A percentile compares a stretch with the other conserved stretches of the same genome.
Evolutionary conservation across 2,888 invertebrate species (phyloP).

Genomic region (Chorisops tibialis): DNA sequence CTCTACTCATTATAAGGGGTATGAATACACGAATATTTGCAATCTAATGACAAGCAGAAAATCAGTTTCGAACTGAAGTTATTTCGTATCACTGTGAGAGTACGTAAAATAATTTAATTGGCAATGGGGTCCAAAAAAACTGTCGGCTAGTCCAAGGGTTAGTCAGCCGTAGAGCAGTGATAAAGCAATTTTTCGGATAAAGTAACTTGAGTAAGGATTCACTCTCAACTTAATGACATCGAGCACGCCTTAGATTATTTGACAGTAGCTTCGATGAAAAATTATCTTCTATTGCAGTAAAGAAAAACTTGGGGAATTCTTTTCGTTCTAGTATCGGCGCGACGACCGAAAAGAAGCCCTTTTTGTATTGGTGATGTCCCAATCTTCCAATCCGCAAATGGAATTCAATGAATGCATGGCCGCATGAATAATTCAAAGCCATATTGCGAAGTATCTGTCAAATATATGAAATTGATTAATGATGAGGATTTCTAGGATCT

Average conservation of each 20-base stretch:
- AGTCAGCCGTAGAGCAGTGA: not conserved
- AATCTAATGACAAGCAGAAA: too few species aligned
- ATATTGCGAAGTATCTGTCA: slow-evolving; percentile 21
- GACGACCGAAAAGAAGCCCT: not conserved
- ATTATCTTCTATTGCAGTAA: not conserved
- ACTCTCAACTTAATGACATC: slow-evolving; percentile 7
- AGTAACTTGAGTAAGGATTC: not conserved
- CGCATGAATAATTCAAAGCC: slow-evolving; percentile 18
- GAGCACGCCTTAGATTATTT: slow-evolving; percentile 11
- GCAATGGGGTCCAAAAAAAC: not conserved
- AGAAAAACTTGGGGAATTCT: too few species aligned
- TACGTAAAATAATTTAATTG: slow-evolving; percentile 1
- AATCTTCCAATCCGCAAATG: slow-evolving; percentile 16
- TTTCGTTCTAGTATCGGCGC: not conserved
- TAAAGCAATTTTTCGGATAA: slow-evolving; percentile 5
- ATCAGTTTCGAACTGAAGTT: too few species aligned
- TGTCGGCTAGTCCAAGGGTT: not conserved
- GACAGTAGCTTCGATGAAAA: slow-evolving; percentile 8
- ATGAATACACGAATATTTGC: too few species aligned
- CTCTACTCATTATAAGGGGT: not conserved
- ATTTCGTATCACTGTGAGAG: not conserved
- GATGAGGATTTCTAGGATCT: not conserved
- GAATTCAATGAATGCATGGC: slow-evolving; percentile 6
- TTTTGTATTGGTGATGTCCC: slow-evolving; percentile 1
- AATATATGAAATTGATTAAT: slow-evolving; percentile 25